Percentiles rank a stretch among this genome's conserved stretches.
Evolutionary conservation across 2,888 invertebrate genomes (phyloP).

Genomic region (Dorcus parallelipipedus): DNA sequence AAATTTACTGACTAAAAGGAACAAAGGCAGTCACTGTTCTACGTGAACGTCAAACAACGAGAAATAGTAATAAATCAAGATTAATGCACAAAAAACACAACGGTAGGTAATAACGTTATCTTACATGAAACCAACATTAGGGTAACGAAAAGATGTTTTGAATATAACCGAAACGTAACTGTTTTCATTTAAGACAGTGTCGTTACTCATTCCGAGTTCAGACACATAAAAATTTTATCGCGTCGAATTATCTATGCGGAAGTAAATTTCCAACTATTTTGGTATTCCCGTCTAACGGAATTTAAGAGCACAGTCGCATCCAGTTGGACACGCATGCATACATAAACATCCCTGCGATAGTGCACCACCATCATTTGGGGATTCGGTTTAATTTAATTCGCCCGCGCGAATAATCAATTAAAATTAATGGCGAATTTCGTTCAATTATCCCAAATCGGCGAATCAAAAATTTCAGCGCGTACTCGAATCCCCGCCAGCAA

Average conservation of each 20-base stretch:
- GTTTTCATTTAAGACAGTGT: no score
- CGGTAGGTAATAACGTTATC: no score
- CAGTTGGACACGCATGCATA: no score
- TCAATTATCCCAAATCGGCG: not conserved
- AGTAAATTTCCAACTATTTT: not conserved
- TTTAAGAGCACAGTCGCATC: not conserved
- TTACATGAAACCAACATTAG: no score
- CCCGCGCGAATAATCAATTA: not conserved
- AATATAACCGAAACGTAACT: no score
- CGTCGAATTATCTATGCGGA: not conserved
- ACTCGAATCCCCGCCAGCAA: not conserved
- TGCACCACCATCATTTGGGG: not conserved
- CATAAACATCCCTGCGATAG: no score
- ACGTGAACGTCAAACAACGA: no score
- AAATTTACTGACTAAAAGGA: no score
- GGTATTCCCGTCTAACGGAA: not conserved
- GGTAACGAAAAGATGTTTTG: no score
- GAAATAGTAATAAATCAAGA: no score
- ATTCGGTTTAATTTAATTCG: not conserved
- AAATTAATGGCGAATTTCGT: not conserved
- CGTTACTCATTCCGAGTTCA: not conserved
- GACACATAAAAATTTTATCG: not conserved
- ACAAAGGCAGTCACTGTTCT: no score
- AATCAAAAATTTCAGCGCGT: conserved; percentile 1
- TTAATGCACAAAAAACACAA: no score